Evolutionary conservation across 2,113 vertebrate species (phyloP), one percentile per base, ranked within the genome.

Genomic region (Tretioscincus oriximinensis): DNA sequence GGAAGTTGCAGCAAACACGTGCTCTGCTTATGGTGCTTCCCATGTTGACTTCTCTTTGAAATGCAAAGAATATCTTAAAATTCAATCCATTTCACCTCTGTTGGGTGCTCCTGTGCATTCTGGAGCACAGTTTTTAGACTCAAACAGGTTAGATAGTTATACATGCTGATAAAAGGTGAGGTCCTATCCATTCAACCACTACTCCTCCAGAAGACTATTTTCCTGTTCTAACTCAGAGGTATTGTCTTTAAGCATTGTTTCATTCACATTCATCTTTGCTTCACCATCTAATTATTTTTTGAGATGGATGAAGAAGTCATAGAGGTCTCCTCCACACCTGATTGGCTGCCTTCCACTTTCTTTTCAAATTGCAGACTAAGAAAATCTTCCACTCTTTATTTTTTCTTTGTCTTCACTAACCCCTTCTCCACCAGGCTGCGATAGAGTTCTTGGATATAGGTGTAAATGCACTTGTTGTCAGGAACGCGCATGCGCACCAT

Each of bases 371-470:
- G 4, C 2, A 24, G 28, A n/a, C 24, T 31, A 21, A 12, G 24
- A 45, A 9, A 45, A 28, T 14, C 10, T 26, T 28, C 28, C 9
- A 7, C 10, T 18, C 63, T 95, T 41, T 87, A 96, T 58, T 93
- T 87, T 87, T 96, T 94, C 89, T 94, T 95, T 78, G 94, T 96
- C 84, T 94, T 95, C 45, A 96, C 95, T 41, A 96, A 90, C 12
- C 95, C 95, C 78, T 94, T 95, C 89, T 92, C 90, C 83, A 95
- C 95, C 2, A 96, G 90, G 91, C 95, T 94, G 66, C 95, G 95
- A 76, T 96, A 96, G 20, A 96, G 88, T 91, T 96, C 95, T 87
- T 96, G 95, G 84, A 96, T 80, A 65, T 96, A 96, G 0, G 95
- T 96, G 83, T 96, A 96, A 71, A 96, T 76, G 0, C 95, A 96